These are phyloP conservation scores for Hydrotaea cyrtoneurina DNA, from an alignment of 2,888 invertebrate genomes.

Conservation along the genomic window DNA sequence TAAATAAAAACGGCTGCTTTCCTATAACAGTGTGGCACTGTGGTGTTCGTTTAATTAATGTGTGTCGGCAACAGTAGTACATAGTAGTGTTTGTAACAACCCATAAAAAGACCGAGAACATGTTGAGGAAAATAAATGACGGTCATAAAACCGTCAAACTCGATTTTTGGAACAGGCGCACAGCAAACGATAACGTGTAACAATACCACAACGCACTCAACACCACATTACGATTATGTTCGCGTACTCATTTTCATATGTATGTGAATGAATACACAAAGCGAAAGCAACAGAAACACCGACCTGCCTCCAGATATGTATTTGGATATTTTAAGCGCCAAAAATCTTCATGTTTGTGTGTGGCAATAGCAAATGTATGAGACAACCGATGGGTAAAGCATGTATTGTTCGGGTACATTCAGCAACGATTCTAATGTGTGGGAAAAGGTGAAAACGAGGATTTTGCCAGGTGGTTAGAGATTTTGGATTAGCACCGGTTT, in stretches of 20 bases:
- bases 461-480: no score
- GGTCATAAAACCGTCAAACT: constrained; percentile 80
- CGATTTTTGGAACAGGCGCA: constrained; percentile 78
- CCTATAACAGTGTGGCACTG: not conserved
- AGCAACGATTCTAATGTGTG: no score
- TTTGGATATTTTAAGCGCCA: not conserved
- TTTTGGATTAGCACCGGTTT: no score
- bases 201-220: not conserved
- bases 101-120: constrained; percentile 32
- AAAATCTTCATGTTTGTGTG: not conserved
- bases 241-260: not conserved
- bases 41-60: constrained; percentile 8
- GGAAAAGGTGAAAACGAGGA: no score
- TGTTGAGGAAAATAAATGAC: constrained; percentile 73
- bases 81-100: no score
- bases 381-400: no score
- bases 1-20: not conserved
- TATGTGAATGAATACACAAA: not conserved
- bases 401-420: no score
- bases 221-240: constrained; percentile 18
- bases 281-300: not conserved
- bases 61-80: not conserved
- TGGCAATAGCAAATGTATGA: no score
- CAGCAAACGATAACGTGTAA: constrained; percentile 69
- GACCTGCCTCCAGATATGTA: no score